Percentiles rank a stretch among this genome's conserved stretches.
phyloP scores from a whole-genome alignment of 2,797 vertebrate genomes.

The Peromyscus nudipes region DNA sequence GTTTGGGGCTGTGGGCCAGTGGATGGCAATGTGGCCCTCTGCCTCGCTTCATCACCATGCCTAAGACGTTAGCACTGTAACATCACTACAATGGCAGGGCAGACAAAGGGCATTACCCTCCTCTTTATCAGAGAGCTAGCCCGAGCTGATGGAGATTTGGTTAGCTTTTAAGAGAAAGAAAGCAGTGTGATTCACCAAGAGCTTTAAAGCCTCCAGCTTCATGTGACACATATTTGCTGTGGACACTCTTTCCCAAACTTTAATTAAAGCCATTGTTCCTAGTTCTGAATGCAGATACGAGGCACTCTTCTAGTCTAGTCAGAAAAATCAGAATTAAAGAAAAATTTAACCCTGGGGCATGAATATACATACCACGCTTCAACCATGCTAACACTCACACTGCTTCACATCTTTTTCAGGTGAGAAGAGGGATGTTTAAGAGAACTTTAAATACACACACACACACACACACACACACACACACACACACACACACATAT shows the following conservation, averaged over 20 bases:
- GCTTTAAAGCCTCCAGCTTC: background rate
- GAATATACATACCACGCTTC: background rate
- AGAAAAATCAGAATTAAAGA: background rate
- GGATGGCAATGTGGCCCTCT: background rate
- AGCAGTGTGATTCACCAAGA: background rate
- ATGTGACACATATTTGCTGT: background rate
- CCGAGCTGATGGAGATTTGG: background rate
- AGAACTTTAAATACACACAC: background rate
- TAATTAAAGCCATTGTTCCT: background rate
- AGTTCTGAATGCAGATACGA: background rate
- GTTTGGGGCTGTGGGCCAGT: background rate
- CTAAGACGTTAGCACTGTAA: background rate
- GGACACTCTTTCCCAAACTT: background rate
- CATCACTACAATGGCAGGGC: background rate
- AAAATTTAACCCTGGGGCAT: background rate
- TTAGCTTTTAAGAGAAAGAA: conserved; percentile 23
- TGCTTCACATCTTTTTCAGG: conserved; percentile 20
- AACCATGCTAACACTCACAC: background rate
- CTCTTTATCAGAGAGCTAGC: conserved; percentile 42
- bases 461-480: no score
- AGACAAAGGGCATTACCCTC: background rate
- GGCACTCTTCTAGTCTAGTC: background rate
- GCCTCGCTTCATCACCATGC: background rate
- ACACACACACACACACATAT: no score
- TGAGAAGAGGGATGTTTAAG: conserved; percentile 5